Base-by-base conservation (phyloP, 2,888 invertebrate genomes). In the Alloscopus bannaensis region DNA sequence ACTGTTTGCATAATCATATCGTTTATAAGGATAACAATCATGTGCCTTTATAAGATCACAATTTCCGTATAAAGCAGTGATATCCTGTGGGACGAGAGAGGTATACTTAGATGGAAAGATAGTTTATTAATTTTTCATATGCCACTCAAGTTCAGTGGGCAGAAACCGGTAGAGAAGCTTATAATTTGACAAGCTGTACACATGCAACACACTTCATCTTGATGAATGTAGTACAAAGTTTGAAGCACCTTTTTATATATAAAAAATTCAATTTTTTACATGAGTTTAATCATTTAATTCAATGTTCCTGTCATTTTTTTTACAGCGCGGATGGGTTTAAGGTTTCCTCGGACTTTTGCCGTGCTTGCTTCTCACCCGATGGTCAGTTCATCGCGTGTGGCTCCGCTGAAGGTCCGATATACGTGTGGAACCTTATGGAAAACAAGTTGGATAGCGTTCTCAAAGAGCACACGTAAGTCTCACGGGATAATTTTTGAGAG, bases 341-440 rank as follows among this genome's bases (percentile, higher is more conserved):
- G 90, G 94, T 98, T 81, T 95, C 95, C 81, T 96, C 95, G 90
- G 98, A 99, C 90, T 98, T 95, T 93, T 92, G 96, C 31, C 91
- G 98, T 86, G 97, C 97, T 16, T 93, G 94, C 64, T 97, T 98
- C 89, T 97, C 97, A 87, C 95, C 96, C 40, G 95, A 95, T 88
- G 95, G 94, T 6, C 92, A 94, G 84, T 94, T 95, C 88, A 92
- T 96, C 60, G 93, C 96, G 6, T 97, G 95, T 66, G 99, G 99
- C 36, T 96, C 96, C 8, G 92, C 93, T 0, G 98, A 99, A 89
- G 98, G 99, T 28, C 91, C 93, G 20, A 92, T 97, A 66, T 98
- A 93, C 88, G 92, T 99, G 59, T 99, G 99, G 98, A 95, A 95
- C 88, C 92, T 94, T 29, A 89, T 91, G 71, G 92, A 93, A 47